These are phyloP conservation scores for Vulpes vulpes DNA, from an alignment of 2,113 vertebrate species.

Conservation along the genomic window DNA sequence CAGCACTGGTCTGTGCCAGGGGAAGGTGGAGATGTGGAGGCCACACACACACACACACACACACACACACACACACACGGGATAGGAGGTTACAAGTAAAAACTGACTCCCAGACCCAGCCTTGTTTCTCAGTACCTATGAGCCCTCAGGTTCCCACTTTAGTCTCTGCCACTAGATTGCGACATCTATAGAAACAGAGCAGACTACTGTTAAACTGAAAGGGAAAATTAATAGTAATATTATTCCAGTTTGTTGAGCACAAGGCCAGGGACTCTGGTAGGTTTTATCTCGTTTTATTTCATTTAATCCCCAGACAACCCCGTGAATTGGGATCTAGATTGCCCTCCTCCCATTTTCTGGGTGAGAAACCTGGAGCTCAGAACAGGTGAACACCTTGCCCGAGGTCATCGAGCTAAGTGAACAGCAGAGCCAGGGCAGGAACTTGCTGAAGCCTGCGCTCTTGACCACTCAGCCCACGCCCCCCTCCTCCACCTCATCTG, in stretches of 20 bases:
- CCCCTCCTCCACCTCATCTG: not conserved
- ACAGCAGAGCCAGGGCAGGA: rapidly evolving
- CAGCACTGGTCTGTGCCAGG: not conserved
- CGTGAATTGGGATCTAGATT: not conserved
- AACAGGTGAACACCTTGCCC: not conserved
- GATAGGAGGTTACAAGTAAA: not conserved
- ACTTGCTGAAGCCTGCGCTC: not conserved
- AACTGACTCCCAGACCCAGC: not conserved
- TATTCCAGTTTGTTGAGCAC: not conserved
- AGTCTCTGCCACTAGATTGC: not conserved
- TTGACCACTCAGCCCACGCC: not conserved
- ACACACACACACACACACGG: too few species aligned
- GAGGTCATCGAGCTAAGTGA: not conserved
- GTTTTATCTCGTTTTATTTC: not conserved
- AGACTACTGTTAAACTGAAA: not conserved
- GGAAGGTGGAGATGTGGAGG: not conserved
- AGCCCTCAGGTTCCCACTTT: not conserved
- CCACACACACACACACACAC: not conserved
- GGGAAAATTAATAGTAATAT: not conserved
- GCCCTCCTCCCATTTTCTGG: not conserved
- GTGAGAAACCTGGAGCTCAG: not conserved
- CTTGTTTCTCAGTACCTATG: not conserved
- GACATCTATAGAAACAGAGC: not conserved
- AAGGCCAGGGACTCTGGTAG: not conserved
- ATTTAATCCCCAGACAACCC: not conserved